phyloP scores from a whole-genome alignment of 1,140 invertebrate species.

The Battus philenor region DNA sequence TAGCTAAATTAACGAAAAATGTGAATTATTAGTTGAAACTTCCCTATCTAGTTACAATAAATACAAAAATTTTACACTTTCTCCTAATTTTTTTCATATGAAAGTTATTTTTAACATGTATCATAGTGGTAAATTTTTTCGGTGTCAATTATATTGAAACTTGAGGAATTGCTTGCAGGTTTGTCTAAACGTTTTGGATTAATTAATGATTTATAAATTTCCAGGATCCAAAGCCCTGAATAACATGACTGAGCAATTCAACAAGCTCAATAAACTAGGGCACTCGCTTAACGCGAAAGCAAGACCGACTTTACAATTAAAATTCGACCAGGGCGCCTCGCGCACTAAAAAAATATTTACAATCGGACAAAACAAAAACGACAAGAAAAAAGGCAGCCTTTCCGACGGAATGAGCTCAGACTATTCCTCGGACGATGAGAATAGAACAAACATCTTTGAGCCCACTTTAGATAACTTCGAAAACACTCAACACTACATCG shows the following conservation, averaged over 20 bases:
- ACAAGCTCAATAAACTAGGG: constrained; percentile 86
- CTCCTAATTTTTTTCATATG: neutral
- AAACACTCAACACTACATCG: constrained; percentile 70
- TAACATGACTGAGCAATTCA: constrained; percentile 90
- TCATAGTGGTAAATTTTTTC: neutral
- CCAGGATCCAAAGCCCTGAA: constrained; percentile 86
- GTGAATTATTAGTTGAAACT: too few relatives aligned
- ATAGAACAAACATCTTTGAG: constrained; percentile 72
- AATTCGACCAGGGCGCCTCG: constrained; percentile 56
- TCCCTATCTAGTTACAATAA: too few relatives aligned
- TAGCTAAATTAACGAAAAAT: too few relatives aligned
- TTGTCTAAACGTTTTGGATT: constrained; percentile 2
- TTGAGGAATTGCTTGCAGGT: too few relatives aligned
- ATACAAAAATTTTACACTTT: neutral
- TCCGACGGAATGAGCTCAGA: constrained; percentile 72
- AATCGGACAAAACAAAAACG: constrained; percentile 57
- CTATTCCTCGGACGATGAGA: constrained; percentile 71
- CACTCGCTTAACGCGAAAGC: constrained; percentile 79
- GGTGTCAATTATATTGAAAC: too few relatives aligned
- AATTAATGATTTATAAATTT: too few relatives aligned
- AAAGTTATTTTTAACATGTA: neutral
- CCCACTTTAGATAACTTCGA: constrained; percentile 73
- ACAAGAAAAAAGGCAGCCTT: constrained; percentile 65
- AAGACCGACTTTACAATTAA: constrained; percentile 55
- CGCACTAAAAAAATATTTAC: constrained; percentile 72